Evolutionary conservation across 2,113 vertebrate species (phyloP), one percentile per base, ranked within the genome.

Genomic region (Elgaria multicarinata): DNA sequence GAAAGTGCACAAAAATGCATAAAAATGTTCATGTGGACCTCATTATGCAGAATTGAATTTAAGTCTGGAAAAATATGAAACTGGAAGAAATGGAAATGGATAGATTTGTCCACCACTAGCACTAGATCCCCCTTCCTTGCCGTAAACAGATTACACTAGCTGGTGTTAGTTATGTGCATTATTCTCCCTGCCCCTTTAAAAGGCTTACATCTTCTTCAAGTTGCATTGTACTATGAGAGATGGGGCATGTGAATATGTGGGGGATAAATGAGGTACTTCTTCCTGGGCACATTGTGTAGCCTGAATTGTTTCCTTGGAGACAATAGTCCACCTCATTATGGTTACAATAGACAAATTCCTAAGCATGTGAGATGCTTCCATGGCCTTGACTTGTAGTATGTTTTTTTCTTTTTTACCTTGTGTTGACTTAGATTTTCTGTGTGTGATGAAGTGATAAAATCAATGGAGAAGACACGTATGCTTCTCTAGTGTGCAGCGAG

Each of bases 361-460:
- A 94, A 94, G 93, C 94, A 94, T 94, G 95, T 92, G 80, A 93
- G 92, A 91, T 95, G 90, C 90, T 96, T 97, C 96, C 86, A 72
- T 94, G 94, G 96, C 96, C 96, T 97, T 97, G 96, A 96, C 94
- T 94, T 96, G 91, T 92, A 92, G 24, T 94, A 92, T 94, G 95
- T 78, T 69, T 71, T 62, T 78, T 53, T 95, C 92, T 96, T 86
- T 85, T 93, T 96, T 96, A 93, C 94, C 94, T 97, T 91, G 88
- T 95, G 94, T 96, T 97, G 95, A 97, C 96, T 97, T 90, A 96
- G 94, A 96, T 96, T 97, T 97, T 93, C 94, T 95, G 93, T 96
- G 93, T 76, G 86, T 97, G 94, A 96, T 94, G 93, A 96, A 97
- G 94, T 96, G 96, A 96, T 94, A 96, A 96, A 97, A 97, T 97